Evolutionary conservation across 2,113 vertebrate species (phyloP).

Genomic region (Phalacrocorax aristotelis): DNA sequence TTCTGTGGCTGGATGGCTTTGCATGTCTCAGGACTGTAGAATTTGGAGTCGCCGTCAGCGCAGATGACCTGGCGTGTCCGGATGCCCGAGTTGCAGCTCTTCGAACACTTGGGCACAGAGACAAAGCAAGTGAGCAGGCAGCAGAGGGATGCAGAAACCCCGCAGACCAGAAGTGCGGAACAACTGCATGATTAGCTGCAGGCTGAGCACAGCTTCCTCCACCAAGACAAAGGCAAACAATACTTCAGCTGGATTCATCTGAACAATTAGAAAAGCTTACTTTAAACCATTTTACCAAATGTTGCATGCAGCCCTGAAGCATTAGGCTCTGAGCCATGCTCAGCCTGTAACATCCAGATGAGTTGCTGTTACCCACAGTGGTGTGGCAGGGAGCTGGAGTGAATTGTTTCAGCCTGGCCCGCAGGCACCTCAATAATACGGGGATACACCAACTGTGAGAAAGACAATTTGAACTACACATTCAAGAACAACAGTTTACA

Average conservation of each 20-base stretch:
- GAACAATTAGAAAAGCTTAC: neutral
- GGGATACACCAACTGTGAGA: neutral
- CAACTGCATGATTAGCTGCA: neutral
- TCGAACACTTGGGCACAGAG: conserved; percentile 82
- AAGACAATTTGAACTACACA: neutral
- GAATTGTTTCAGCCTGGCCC: neutral
- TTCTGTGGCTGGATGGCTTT: conserved; percentile 62
- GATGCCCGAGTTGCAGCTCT: conserved; percentile 85
- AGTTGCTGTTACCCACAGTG: neutral
- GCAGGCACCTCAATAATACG: neutral
- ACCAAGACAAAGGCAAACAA: neutral
- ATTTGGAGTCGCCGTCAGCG: conserved; percentile 76
- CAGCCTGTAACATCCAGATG: neutral
- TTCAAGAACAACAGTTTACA: neutral
- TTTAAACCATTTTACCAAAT: neutral
- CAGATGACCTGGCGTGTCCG: conserved; percentile 90
- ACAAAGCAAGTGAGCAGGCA: neutral
- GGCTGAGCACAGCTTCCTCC: neutral
- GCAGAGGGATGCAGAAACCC: neutral
- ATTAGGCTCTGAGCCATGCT: neutral
- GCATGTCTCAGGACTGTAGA: conserved; percentile 79
- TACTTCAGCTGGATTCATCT: neutral
- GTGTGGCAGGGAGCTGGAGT: neutral
- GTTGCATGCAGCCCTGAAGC: neutral
- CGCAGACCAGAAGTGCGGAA: neutral